phyloP scores from a whole-genome alignment of 2,797 vertebrate genomes.

The Macropus fuliginosus region DNA sequence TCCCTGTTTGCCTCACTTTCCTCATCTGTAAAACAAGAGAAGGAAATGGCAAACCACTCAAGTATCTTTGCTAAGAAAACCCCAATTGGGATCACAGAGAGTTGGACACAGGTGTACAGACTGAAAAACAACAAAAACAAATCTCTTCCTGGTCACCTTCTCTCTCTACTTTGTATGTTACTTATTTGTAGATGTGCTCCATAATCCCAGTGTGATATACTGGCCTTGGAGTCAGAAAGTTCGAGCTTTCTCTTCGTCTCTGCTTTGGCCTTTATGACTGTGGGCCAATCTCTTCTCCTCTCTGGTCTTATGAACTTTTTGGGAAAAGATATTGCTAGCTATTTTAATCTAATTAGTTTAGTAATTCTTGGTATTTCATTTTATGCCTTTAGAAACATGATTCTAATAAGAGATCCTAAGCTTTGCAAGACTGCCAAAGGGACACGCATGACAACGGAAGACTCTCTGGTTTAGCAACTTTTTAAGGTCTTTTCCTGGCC shows the following conservation, averaged over 20 bases:
- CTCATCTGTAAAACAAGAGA: neutral
- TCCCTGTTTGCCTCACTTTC: too few species aligned
- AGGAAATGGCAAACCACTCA: neutral
- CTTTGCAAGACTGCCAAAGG: neutral
- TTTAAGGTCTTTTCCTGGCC: neutral
- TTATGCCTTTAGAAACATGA: neutral
- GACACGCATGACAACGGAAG: neutral
- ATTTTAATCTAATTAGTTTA: neutral
- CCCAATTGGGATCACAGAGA: neutral
- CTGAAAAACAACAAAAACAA: neutral
- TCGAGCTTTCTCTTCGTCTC: neutral
- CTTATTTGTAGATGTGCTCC: neutral
- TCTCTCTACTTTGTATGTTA: neutral
- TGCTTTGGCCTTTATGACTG: neutral
- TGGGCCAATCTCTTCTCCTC: neutral
- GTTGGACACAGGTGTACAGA: neutral
- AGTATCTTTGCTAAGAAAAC: neutral
- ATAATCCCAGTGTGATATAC: neutral
- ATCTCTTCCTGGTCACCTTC: neutral
- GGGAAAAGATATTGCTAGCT: neutral
- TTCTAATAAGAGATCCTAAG: neutral
- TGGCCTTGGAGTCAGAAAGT: neutral
- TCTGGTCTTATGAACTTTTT: neutral
- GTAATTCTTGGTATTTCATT: neutral
- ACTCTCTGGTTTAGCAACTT: neutral